Conservation (phyloP, 2,888 invertebrate species). For the Nomada flava region DNA sequence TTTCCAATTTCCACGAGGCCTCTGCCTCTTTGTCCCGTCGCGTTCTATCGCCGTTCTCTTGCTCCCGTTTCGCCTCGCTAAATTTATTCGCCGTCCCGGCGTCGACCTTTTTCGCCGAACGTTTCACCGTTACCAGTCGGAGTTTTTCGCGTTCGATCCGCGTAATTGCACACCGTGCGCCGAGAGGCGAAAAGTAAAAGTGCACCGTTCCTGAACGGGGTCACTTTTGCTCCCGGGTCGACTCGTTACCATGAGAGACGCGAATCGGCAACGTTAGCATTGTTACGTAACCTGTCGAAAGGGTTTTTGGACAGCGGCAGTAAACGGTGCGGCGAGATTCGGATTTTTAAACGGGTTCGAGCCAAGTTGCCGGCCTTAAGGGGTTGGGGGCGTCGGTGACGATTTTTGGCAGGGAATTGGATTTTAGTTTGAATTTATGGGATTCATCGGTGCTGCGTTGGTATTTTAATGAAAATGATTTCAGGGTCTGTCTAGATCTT, state of each 20-base stretch:
- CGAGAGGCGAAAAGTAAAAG: constrained; percentile 52
- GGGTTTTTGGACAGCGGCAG: neutral
- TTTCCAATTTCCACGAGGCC: constrained; percentile 53
- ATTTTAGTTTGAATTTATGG: no score
- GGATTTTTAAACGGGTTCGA: neutral
- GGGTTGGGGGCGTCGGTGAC: no score
- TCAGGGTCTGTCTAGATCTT: no score
- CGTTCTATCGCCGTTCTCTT: constrained; percentile 39
- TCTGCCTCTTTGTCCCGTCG: constrained; percentile 36
- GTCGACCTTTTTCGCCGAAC: constrained; percentile 18
- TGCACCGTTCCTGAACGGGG: constrained; percentile 23
- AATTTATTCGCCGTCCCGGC: constrained; percentile 43
- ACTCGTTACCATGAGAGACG: constrained; percentile 29
- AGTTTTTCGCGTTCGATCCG: neutral
- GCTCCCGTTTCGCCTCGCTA: constrained; percentile 45
- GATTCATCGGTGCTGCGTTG: no score
- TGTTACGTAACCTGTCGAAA: constrained; percentile 39
- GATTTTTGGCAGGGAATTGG: no score
- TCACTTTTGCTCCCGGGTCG: constrained; percentile 6
- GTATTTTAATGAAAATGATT: no score
- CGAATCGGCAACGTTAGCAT: constrained; percentile 29
- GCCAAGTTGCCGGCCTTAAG: no score
- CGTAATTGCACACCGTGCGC: constrained; percentile 14
- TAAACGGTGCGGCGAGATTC: neutral
- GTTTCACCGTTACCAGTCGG: neutral